phyloP scores from a whole-genome alignment of 2,888 invertebrate genomes.

The Drosophila prostipennis region DNA sequence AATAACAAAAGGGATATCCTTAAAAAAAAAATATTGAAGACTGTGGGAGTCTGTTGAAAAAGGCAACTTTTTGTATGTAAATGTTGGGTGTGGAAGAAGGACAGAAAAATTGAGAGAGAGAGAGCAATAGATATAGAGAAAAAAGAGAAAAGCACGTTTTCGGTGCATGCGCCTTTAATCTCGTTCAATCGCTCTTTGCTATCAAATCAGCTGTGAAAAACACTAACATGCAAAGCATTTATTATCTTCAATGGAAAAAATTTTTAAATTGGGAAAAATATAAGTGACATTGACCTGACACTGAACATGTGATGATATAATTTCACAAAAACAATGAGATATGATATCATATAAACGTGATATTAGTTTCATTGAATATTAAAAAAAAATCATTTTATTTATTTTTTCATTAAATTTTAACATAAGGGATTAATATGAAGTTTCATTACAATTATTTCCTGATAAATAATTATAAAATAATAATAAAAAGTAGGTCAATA shows the following conservation, averaged over 20 bases:
- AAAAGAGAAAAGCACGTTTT: conserved; percentile 22
- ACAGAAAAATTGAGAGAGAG: not conserved
- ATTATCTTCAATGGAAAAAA: conserved; percentile 1
- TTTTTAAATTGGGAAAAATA: not conserved
- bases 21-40: not conserved
- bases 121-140: not conserved
- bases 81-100: conserved; percentile 24
- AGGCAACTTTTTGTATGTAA: conserved; percentile 39
- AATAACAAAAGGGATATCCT: not conserved
- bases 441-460: too few relatives aligned
- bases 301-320: conserved; percentile 10
- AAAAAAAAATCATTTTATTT: too few relatives aligned
- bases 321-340: too few relatives aligned
- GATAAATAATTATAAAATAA: not conserved
- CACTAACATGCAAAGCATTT: conserved; percentile 18
- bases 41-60: not conserved
- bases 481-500: not conserved
- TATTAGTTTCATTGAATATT: too few relatives aligned
- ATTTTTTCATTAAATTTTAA: too few relatives aligned
- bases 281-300: conserved; percentile 20
- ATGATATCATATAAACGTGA: too few relatives aligned
- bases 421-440: too few relatives aligned
- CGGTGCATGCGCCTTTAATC: conserved; percentile 14
- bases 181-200: conserved; percentile 2
- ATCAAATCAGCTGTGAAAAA: conserved; percentile 41